Evolutionary conservation across 2,888 invertebrate species (phyloP).

Genomic region (Platycheirus rosarum): DNA sequence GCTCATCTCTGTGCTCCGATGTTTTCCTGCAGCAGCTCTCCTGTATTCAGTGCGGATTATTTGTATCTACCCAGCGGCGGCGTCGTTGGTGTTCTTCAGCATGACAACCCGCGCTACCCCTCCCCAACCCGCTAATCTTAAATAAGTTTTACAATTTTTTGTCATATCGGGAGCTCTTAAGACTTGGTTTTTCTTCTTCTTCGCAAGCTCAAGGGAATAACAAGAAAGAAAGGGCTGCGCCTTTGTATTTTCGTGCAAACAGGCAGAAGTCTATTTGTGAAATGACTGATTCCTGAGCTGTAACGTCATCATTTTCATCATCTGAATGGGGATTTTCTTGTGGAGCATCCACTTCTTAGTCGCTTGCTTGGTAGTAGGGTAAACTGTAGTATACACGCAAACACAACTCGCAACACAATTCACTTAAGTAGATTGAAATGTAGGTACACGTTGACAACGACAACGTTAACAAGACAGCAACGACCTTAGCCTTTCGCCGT

Average conservation of each 20-base stretch:
- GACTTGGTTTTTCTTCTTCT: constrained; percentile 49
- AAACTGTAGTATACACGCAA: constrained; percentile 50
- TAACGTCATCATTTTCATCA: constrained; percentile 69
- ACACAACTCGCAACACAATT: constrained; percentile 72
- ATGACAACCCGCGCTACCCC: background rate
- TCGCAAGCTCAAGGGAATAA: constrained; percentile 45
- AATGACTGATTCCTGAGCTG: constrained; percentile 72
- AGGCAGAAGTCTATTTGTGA: constrained; percentile 70
- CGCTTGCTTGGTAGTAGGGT: constrained; percentile 17
- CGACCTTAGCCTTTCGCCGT: constrained; percentile 48
- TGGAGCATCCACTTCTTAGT: constrained; percentile 57
- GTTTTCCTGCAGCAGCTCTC: constrained; percentile 33
- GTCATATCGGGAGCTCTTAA: constrained; percentile 57
- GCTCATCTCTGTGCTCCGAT: constrained; percentile 63
- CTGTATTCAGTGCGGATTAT: constrained; percentile 59
- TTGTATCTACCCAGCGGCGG: constrained; percentile 30
- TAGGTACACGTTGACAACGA: constrained; percentile 55
- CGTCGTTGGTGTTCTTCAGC: background rate
- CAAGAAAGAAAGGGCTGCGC: constrained; percentile 47
- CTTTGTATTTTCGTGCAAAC: constrained; percentile 60
- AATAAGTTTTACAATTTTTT: constrained; percentile 65
- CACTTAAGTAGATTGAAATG: constrained; percentile 74
- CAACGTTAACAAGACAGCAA: constrained; percentile 56
- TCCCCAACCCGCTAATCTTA: constrained; percentile 45
- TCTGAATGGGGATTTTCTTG: constrained; percentile 64